Evolutionary conservation across 53 echinoderm and acorn worm species (phyloP).

Genomic region (Apostichopus leukothele): DNA sequence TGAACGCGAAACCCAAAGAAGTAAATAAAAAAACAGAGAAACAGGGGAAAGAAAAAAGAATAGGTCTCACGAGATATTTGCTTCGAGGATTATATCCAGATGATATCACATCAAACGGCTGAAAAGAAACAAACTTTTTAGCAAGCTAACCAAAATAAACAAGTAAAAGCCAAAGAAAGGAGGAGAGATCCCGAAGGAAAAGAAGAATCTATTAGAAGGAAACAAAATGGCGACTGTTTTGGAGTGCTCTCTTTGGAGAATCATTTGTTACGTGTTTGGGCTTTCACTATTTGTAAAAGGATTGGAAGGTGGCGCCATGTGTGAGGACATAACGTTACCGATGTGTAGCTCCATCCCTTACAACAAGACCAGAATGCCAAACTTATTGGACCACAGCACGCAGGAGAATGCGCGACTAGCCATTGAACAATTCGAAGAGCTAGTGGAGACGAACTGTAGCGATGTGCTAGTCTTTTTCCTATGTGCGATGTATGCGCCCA

Average conservation of each 20-base stretch:
- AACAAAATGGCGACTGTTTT: conserved; percentile 17
- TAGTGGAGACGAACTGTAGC: conserved; percentile 88
- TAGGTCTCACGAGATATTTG: too few relatives aligned
- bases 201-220: too few relatives aligned
- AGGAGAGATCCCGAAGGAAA: too few relatives aligned
- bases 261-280: background rate
- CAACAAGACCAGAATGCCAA: conserved; percentile 97
- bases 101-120: too few relatives aligned
- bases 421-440: conserved; percentile 87
- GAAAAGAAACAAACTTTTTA: too few relatives aligned
- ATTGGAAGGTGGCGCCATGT: conserved; percentile 54
- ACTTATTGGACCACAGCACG: conserved; percentile 90
- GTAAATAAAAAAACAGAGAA: too few relatives aligned
- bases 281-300: background rate
- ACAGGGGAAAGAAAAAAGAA: too few relatives aligned
- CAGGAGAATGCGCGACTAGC: conserved; percentile 94
- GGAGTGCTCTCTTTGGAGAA: background rate
- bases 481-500: conserved; percentile 97
- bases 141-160: too few relatives aligned
- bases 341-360: conserved; percentile 86
- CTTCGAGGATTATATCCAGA: too few relatives aligned
- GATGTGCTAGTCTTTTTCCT: conserved; percentile 80
- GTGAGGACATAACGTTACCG: conserved; percentile 76
- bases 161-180: too few relatives aligned
- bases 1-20: too few relatives aligned